A percentile compares a stretch with the other conserved stretches of the same genome.
phyloP scores from a whole-genome alignment of 2,113 vertebrate genomes.

The Alaudala cheleensis region DNA sequence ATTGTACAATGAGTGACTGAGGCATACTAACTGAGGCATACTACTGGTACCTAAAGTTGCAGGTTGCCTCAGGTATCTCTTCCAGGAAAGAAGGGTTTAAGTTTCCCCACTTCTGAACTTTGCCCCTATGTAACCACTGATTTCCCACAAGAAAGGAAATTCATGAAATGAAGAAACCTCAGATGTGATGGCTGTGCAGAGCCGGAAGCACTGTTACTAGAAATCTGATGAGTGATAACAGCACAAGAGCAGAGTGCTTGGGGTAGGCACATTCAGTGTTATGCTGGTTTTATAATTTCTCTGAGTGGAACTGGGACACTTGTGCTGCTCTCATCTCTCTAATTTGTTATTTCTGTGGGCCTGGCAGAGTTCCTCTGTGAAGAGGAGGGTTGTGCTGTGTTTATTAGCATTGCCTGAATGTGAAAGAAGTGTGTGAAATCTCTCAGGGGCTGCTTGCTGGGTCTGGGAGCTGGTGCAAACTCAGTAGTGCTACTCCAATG shows the following conservation, averaged over 20 bases:
- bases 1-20: fast-evolving
- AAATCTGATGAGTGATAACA: not conserved
- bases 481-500: not conserved
- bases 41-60: not conserved
- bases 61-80: not conserved
- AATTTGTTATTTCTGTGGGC: not conserved
- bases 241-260: not conserved
- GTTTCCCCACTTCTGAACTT: not conserved
- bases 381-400: not conserved
- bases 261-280: fast-evolving
- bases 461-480: not conserved
- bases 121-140: not conserved
- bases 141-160: conserved; percentile 13
- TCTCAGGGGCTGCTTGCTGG: not conserved
- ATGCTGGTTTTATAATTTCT: fast-evolving
- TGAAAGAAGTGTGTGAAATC: not conserved
- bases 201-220: not conserved
- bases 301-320: fast-evolving
- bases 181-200: not conserved
- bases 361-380: not conserved
- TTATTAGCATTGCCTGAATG: not conserved
- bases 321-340: not conserved
- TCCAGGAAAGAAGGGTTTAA: not conserved
- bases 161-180: not conserved
- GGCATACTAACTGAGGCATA: fast-evolving